Conservation (phyloP, 2,113 vertebrate species). For the Silurus glanis region DNA sequence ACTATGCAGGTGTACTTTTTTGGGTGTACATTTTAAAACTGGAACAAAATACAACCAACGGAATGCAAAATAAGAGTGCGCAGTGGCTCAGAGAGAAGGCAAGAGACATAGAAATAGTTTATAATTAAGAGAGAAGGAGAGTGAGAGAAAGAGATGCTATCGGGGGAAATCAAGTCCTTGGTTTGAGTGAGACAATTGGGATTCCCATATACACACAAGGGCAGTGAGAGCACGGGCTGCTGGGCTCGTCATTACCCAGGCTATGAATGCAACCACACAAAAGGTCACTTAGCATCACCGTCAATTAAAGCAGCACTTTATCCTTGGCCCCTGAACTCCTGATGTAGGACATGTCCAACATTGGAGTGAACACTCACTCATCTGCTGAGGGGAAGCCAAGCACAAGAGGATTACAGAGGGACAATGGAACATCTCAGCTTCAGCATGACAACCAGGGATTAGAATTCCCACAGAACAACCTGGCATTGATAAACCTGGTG, state of each 20-base stretch:
- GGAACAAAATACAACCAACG: not conserved
- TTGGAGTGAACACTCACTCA: slow-evolving; percentile 4
- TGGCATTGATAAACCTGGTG: not conserved
- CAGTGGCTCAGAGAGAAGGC: not conserved
- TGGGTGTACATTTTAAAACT: not conserved
- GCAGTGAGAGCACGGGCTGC: slow-evolving; percentile 19
- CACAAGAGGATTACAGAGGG: not conserved
- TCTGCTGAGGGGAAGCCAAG: slow-evolving; percentile 15
- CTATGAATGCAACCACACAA: slow-evolving; percentile 40
- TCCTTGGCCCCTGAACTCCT: not conserved
- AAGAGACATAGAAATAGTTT: not conserved
- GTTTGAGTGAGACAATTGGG: slow-evolving; percentile 24
- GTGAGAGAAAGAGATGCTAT: not conserved
- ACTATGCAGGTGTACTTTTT: not conserved
- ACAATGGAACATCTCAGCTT: slow-evolving; percentile 3
- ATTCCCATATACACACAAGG: slow-evolving; percentile 27
- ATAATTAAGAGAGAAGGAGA: not conserved
- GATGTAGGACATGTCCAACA: slow-evolving; percentile 1
- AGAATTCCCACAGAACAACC: slow-evolving; percentile 17
- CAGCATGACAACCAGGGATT: not conserved
- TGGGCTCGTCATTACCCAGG: slow-evolving; percentile 43
- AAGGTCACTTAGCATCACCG: slow-evolving; percentile 49
- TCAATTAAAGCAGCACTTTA: slow-evolving; percentile 44
- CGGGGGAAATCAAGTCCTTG: slow-evolving; percentile 33
- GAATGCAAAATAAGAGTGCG: not conserved